Percentiles rank a stretch among this genome's conserved stretches.
phyloP scores from a whole-genome alignment of 2,888 invertebrate species.

The Pyrocoelia pectoralis region DNA sequence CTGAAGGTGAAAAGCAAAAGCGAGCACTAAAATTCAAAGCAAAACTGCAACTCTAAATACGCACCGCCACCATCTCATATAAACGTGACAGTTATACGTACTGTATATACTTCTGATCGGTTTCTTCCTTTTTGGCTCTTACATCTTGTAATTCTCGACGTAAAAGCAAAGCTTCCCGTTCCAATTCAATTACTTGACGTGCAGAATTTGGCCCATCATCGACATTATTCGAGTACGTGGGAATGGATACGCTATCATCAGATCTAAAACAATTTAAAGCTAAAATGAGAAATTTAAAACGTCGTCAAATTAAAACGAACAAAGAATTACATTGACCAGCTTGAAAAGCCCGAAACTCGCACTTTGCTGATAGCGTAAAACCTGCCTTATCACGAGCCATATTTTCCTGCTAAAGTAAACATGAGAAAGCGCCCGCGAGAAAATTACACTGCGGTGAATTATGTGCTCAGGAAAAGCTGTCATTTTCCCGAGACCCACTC shows the following conservation, averaged over 20 bases:
- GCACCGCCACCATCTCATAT: neutral
- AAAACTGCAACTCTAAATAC: neutral
- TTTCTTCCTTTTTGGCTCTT: conserved; percentile 65
- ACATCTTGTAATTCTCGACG: conserved; percentile 67
- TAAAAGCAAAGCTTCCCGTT: conserved; percentile 62
- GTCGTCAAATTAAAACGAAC: conserved; percentile 14
- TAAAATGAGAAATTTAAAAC: neutral
- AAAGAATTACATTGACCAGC: conserved; percentile 25
- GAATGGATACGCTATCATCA: conserved; percentile 44
- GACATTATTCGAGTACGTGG: conserved; percentile 33
- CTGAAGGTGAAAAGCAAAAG: too few species aligned
- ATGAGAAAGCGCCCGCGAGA: conserved; percentile 48
- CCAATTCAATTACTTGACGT: conserved; percentile 60
- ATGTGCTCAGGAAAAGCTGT: conserved; percentile 45
- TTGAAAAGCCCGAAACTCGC: conserved; percentile 35
- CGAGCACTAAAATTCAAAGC: neutral
- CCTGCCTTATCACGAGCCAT: conserved; percentile 59
- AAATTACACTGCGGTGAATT: conserved; percentile 52
- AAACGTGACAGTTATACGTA: conserved; percentile 53
- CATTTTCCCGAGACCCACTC: conserved; percentile 35
- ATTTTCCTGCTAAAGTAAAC: conserved; percentile 51
- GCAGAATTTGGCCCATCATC: conserved; percentile 49
- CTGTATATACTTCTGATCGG: conserved; percentile 68
- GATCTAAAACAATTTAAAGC: conserved; percentile 39
- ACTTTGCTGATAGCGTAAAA: conserved; percentile 51